Percentiles rank a stretch among this genome's conserved stretches.
Evolutionary conservation across 2,113 vertebrate species (phyloP).

Genomic region (Marcusenius ussheri): DNA sequence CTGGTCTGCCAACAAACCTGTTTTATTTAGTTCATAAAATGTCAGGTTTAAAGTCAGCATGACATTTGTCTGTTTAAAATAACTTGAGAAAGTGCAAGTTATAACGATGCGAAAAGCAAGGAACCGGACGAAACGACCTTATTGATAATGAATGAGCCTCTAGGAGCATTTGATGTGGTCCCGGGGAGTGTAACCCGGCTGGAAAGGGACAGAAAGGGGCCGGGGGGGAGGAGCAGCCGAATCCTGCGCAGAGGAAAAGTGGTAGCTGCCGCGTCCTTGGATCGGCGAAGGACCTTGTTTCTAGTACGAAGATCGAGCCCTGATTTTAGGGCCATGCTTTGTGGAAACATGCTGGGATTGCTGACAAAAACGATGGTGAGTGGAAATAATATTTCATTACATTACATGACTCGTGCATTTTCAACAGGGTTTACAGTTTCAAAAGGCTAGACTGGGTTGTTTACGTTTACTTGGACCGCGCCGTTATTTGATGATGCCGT

Average conservation of each 20-base stretch:
- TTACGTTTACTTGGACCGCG: neutral
- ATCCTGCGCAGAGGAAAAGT: neutral
- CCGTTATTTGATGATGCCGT: neutral
- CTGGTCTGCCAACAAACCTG: neutral
- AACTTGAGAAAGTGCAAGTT: neutral
- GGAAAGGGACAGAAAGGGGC: neutral
- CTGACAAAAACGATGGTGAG: neutral
- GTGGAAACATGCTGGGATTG: neutral
- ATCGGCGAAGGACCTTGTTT: neutral
- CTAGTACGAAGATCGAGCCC: neutral
- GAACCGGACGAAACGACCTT: neutral
- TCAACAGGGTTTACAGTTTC: neutral
- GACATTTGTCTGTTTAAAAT: neutral
- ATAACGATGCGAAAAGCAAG: neutral
- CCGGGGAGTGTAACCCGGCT: neutral
- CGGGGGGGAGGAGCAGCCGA: neutral
- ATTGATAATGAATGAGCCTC: neutral
- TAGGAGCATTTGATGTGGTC: neutral
- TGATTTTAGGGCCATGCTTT: neutral
- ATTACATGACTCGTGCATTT: neutral
- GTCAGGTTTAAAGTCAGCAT: neutral
- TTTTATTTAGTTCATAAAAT: neutral
- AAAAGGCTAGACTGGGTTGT: neutral
- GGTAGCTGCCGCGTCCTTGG: neutral
- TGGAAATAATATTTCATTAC: neutral